Conservation (phyloP, 2,888 invertebrate species). For the Harmothoe impar region DNA sequence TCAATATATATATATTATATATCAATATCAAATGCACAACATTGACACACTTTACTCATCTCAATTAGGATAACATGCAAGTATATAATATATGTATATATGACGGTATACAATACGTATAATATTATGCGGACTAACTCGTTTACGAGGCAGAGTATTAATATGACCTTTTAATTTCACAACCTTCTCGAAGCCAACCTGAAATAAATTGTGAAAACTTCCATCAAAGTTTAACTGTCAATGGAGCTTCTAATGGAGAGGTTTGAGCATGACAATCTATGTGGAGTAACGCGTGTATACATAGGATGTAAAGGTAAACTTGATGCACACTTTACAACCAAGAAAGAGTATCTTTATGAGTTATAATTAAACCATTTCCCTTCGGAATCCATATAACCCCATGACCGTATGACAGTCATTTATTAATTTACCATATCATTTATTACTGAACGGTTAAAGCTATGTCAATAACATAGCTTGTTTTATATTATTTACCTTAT, state of each 20-base stretch:
- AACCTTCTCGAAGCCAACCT: not conserved
- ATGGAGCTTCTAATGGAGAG: too few relatives aligned
- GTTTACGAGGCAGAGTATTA: slow-evolving; percentile 6
- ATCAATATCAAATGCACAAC: slow-evolving; percentile 3
- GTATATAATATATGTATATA: not conserved
- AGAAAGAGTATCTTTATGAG: too few relatives aligned
- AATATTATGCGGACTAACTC: slow-evolving; percentile 46
- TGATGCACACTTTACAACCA: too few relatives aligned
- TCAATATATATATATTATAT: slow-evolving; percentile 40
- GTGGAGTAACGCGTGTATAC: too few relatives aligned
- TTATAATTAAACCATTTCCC: too few relatives aligned
- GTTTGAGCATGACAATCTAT: too few relatives aligned
- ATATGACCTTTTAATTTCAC: slow-evolving; percentile 1
- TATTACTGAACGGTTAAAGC: too few relatives aligned
- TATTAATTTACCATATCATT: not conserved
- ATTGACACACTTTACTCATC: slow-evolving; percentile 31
- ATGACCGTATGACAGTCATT: not conserved
- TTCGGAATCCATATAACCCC: too few relatives aligned
- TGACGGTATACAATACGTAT: slow-evolving; percentile 18
- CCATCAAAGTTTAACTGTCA: too few relatives aligned
- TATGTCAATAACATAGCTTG: not conserved
- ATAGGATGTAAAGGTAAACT: too few relatives aligned
- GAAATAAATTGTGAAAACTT: not conserved
- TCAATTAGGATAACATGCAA: not conserved
- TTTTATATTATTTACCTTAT: too few relatives aligned